These are phyloP conservation scores for Adineta ricciae DNA, from an alignment of 2,888 invertebrate species.

Conservation along the genomic window DNA sequence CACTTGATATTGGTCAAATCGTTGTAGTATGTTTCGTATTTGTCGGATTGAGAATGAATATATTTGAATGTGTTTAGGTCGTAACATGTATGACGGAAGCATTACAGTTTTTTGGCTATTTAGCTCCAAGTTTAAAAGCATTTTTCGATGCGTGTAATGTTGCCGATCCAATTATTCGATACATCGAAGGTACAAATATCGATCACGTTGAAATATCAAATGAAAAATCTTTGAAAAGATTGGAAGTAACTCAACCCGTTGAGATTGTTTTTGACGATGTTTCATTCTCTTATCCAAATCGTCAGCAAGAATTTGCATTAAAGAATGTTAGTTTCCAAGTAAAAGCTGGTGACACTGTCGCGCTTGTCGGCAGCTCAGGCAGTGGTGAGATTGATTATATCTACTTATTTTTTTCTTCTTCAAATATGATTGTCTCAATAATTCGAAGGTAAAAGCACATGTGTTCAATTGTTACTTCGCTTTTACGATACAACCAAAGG, in stretches of 20 bases:
- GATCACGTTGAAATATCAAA: not conserved
- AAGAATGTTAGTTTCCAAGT: not conserved
- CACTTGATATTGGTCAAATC: not conserved
- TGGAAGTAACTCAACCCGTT: not conserved
- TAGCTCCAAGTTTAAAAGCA: not conserved
- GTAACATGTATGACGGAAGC: not conserved
- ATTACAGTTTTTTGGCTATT: not conserved
- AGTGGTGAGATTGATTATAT: not conserved
- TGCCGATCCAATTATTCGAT: not conserved
- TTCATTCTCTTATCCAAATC: constrained; percentile 66
- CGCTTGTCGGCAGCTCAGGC: not conserved
- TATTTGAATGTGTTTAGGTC: not conserved
- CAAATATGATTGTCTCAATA: no score
- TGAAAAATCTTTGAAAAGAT: not conserved
- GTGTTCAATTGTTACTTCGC: not conserved
- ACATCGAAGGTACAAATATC: not conserved
- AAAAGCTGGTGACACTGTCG: not conserved
- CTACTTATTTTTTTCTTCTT: no score
- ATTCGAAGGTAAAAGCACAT: not conserved
- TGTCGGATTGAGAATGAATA: not conserved
- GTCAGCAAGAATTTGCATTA: constrained; percentile 61
- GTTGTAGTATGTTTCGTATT: not conserved
- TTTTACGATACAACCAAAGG: not conserved
- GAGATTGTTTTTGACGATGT: constrained; percentile 60
- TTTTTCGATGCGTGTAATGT: not conserved